phyloP scores from a whole-genome alignment of 1,140 invertebrate species.

The Leptopilina boulardi region DNA sequence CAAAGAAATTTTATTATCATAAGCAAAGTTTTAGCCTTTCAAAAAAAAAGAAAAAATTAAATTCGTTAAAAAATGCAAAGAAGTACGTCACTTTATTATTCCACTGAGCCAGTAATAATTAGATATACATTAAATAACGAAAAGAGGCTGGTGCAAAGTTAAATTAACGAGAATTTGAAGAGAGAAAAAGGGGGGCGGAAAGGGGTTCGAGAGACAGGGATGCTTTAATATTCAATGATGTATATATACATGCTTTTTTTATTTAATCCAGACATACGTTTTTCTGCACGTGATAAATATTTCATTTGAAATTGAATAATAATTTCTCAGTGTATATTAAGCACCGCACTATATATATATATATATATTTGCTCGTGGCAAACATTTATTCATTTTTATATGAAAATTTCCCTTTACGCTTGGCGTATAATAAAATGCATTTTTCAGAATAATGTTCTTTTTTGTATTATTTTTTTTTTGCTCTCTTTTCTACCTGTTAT shows the following conservation, averaged over 20 bases:
- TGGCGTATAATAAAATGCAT: background rate
- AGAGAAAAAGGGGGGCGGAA: background rate
- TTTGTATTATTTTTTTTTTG: background rate
- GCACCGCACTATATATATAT: too few relatives aligned
- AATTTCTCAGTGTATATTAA: background rate
- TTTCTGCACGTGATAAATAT: background rate
- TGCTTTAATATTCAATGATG: constrained; percentile 18
- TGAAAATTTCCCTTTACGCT: background rate
- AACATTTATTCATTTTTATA: constrained; percentile 18
- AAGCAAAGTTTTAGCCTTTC: background rate
- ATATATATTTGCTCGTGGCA: background rate
- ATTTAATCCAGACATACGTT: background rate
- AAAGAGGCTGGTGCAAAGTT: background rate
- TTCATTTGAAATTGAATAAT: constrained; percentile 9
- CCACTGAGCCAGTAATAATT: background rate
- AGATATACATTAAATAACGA: background rate
- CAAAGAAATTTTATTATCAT: background rate
- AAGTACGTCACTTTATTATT: background rate
- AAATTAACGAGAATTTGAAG: constrained; percentile 8
- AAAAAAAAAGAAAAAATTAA: background rate
- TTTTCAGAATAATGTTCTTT: background rate
- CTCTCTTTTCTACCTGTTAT: background rate
- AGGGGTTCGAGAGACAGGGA: background rate
- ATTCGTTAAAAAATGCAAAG: background rate
- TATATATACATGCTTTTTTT: background rate